A percentile compares a stretch with the other conserved stretches of the same genome.
Conservation (phyloP, 2,113 vertebrate genomes). For the Oncorhynchus mykiss region DNA sequence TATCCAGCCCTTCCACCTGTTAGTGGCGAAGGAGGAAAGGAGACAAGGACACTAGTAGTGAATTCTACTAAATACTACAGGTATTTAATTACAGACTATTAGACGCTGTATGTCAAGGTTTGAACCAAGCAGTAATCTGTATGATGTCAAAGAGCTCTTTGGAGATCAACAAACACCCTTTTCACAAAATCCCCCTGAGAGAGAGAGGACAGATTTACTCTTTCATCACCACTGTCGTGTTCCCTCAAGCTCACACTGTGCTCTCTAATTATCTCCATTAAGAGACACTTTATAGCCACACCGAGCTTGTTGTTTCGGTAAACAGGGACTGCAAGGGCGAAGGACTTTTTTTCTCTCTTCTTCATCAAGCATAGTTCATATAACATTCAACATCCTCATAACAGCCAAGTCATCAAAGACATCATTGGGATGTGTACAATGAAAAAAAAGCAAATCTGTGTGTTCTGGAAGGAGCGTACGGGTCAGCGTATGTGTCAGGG, state of each 20-base stretch:
- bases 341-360: too few relatives aligned
- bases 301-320: not conserved
- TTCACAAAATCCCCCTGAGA: conserved; percentile 19
- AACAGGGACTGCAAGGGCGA: not conserved
- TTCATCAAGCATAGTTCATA: not conserved
- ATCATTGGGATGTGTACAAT: not conserved
- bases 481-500: not conserved
- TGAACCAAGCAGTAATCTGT: conserved; percentile 15
- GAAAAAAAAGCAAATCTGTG: not conserved
- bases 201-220: conserved; percentile 20
- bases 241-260: not conserved
- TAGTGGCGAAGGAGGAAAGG: not conserved
- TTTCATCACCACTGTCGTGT: not conserved
- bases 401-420: not conserved
- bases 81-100: conserved; percentile 21
- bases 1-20: not conserved
- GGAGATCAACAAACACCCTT: not conserved
- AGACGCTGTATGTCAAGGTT: conserved; percentile 25
- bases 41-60: not conserved
- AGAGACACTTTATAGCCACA: not conserved
- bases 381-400: not conserved
- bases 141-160: conserved; percentile 9
- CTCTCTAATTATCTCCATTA: conserved; percentile 16
- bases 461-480: too few relatives aligned
- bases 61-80: not conserved